Conservation (phyloP, 2,797 vertebrate species). For the Nannoperca australis region DNA sequence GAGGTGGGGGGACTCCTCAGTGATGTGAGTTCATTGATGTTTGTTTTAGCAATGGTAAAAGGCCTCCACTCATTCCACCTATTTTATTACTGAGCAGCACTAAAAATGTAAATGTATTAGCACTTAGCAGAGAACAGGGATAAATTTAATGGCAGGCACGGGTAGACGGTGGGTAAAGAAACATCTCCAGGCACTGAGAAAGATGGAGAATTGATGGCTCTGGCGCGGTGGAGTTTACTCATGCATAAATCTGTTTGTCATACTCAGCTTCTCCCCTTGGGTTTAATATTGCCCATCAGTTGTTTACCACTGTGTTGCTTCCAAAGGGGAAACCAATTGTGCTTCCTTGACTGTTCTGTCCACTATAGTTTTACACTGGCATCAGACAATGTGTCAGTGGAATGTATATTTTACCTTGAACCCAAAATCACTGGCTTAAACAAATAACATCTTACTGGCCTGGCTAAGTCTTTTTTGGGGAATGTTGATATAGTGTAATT, state of each 20-base stretch:
- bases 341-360: slow-evolving; percentile 79
- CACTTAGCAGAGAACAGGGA: slow-evolving; percentile 79
- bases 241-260: slow-evolving; percentile 82
- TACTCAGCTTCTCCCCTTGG: slow-evolving; percentile 72
- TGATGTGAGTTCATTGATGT: slow-evolving; percentile 66
- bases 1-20: slow-evolving; percentile 50
- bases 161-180: slow-evolving; percentile 65
- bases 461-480: slow-evolving; percentile 67
- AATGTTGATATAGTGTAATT: slow-evolving; percentile 78
- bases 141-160: slow-evolving; percentile 68
- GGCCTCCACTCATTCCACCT: slow-evolving; percentile 74
- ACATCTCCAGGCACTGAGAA: slow-evolving; percentile 65
- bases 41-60: slow-evolving; percentile 73
- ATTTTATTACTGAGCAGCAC: slow-evolving; percentile 82
- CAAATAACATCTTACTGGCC: slow-evolving; percentile 55
- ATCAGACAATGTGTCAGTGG: slow-evolving; percentile 75
- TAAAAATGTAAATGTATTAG: slow-evolving; percentile 84
- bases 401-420: slow-evolving; percentile 77
- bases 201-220: slow-evolving; percentile 76
- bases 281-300: slow-evolving; percentile 79
- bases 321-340: slow-evolving; percentile 80
- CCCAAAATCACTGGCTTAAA: slow-evolving; percentile 66
- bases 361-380: slow-evolving; percentile 65
- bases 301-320: slow-evolving; percentile 82
- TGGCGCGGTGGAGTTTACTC: slow-evolving; percentile 68